These are phyloP conservation scores for Ophraella communa DNA, from an alignment of 2,888 invertebrate species.

Conservation along the genomic window DNA sequence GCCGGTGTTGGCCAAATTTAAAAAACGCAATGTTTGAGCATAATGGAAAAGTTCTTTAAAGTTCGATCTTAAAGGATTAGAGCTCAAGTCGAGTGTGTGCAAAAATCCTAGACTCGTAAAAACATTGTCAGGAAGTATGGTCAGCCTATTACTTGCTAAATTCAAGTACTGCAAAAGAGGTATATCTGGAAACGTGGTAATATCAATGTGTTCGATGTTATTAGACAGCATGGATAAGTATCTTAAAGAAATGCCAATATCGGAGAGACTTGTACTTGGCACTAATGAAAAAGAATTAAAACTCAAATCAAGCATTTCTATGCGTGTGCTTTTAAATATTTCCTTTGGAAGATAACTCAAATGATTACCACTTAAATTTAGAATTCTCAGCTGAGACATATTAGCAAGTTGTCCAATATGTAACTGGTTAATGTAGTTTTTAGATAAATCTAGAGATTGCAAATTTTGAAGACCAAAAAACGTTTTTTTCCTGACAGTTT, in stretches of 20 bases:
- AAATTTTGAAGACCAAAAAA: constrained; percentile 77
- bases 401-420: constrained; percentile 83
- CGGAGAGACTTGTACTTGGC: constrained; percentile 78
- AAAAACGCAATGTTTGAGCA: constrained; percentile 78
- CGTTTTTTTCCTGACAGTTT: constrained; percentile 74
- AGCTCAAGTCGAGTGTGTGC: constrained; percentile 80
- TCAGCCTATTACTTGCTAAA: constrained; percentile 80
- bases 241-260: constrained; percentile 79
- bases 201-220: constrained; percentile 84
- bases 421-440: constrained; percentile 77
- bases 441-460: constrained; percentile 82
- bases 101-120: constrained; percentile 82
- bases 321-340: constrained; percentile 78
- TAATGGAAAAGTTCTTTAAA: constrained; percentile 88
- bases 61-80: constrained; percentile 82
- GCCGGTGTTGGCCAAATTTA: constrained; percentile 79
- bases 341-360: constrained; percentile 78
- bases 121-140: constrained; percentile 88
- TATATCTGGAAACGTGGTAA: constrained; percentile 84
- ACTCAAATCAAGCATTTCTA: constrained; percentile 82
- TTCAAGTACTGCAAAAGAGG: constrained; percentile 80
- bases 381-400: constrained; percentile 73
- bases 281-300: constrained; percentile 80
- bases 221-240: constrained; percentile 81
- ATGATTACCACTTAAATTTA: constrained; percentile 76